A percentile compares a stretch with the other conserved stretches of the same genome.
These are phyloP conservation scores for Sisyra terminalis DNA, from an alignment of 2,888 invertebrate genomes.

Conservation along the genomic window DNA sequence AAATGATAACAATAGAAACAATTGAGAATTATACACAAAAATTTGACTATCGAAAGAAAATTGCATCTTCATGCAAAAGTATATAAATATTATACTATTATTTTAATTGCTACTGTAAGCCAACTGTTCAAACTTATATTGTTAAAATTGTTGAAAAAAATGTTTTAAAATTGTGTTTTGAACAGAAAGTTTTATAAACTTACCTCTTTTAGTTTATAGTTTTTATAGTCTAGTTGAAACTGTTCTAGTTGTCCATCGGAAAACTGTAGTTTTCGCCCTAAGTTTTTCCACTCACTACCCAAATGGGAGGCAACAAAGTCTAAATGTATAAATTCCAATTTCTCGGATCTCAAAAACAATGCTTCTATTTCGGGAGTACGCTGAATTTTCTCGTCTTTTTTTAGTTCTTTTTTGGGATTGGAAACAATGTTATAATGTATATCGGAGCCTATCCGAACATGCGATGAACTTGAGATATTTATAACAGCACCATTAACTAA, in stretches of 20 bases:
- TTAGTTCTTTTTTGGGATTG: conserved; percentile 12
- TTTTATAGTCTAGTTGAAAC: conserved; percentile 29
- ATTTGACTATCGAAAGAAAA: too few relatives aligned
- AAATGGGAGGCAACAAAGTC: conserved; percentile 17
- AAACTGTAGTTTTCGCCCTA: conserved; percentile 37
- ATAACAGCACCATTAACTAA: conserved; percentile 33
- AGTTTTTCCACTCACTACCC: conserved; percentile 39
- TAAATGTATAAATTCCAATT: neutral
- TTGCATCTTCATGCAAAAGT: too few relatives aligned
- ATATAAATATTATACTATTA: too few relatives aligned
- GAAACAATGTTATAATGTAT: conserved; percentile 23
- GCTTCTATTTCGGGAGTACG: conserved; percentile 24
- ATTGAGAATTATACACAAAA: too few relatives aligned
- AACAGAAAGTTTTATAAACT: conserved; percentile 7
- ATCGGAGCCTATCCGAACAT: conserved; percentile 29
- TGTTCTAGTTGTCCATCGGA: conserved; percentile 43
- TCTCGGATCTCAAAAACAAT: neutral
- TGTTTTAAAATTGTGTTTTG: too few relatives aligned
- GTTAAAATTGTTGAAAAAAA: too few relatives aligned
- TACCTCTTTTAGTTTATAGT: conserved; percentile 40
- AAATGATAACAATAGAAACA: too few relatives aligned
- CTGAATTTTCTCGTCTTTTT: conserved; percentile 19
- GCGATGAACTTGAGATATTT: conserved; percentile 30
- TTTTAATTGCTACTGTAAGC: too few relatives aligned
- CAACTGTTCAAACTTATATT: too few relatives aligned